phyloP scores from a whole-genome alignment of 2,797 vertebrate genomes.

The Sebastes vulpes region DNA sequence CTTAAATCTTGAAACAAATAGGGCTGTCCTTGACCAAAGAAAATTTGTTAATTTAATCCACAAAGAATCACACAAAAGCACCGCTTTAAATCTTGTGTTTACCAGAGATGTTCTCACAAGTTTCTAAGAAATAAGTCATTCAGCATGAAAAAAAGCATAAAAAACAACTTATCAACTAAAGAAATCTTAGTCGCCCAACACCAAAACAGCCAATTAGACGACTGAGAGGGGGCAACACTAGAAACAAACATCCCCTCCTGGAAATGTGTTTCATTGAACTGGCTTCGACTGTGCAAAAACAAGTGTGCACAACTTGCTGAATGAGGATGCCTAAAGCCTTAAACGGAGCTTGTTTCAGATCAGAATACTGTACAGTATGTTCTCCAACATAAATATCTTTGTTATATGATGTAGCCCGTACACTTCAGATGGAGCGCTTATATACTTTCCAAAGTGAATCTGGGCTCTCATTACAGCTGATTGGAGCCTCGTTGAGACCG shows the following conservation, averaged over 20 bases:
- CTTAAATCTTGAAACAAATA: neutral
- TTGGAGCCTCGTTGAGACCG: constrained; percentile 49
- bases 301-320: neutral
- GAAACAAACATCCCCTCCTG: neutral
- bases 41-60: no score
- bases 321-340: neutral
- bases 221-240: no score
- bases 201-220: no score
- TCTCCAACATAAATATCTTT: neutral
- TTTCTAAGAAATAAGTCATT: no score
- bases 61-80: no score
- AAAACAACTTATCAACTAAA: no score
- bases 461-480: constrained; percentile 70
- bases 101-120: no score
- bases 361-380: neutral
- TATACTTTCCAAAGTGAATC: constrained; percentile 28
- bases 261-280: neutral
- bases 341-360: neutral
- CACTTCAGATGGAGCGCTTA: neutral
- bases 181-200: no score
- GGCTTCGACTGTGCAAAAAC: neutral
- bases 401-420: neutral
- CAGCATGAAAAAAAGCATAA: no score
- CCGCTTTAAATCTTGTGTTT: no score
- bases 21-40: no score